Evolutionary conservation across 2,113 vertebrate genomes (phyloP), one percentile per base, ranked within the genome.

Genomic region (Caranx melampygus): DNA sequence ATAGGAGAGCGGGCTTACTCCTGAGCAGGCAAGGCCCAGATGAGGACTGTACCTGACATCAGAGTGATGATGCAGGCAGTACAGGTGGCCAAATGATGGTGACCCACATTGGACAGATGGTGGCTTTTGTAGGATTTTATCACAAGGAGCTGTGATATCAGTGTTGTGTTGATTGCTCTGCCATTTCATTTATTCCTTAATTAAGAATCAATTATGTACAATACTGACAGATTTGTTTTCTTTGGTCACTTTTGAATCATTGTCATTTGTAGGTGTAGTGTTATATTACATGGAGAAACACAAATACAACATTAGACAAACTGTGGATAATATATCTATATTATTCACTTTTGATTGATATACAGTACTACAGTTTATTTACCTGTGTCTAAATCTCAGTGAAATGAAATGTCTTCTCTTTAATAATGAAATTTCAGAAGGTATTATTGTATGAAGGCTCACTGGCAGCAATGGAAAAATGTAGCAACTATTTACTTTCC

Each of bases 61-160:
- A 42, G 78, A 79, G 57, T 44, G 57, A 79, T 82, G 49, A 74
- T 75, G 33, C 16, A 26, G 67, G 40, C 66, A 58, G 52, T 33
- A 34, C 47, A 47, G 54, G 58, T 62, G n/a, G 55, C 75, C 81
- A 74, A 72, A 77, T 82, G 81, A 76, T 49, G 60, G 71, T 61
- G 68, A 65, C 57, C 64, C 68, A 62, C 57, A 11, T 35, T 3
- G 63, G 33, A 54, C 72, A 84, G 72, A 79, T 74, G 44, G 62
- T 49, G 44, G 14, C 61, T 26, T 80, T 79, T 61, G 3, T 42
- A 40, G 13, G 35, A 52, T 61, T 20, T 47, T 45, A 49, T 75
- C 21, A 59, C 42, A 67, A 63, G 21, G 11, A 81, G 62, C 10
- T 64, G 14, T 68, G 55, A 59, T 8, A 26, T 12, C 42, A 78